These are phyloP conservation scores for Tanypteryx hageni DNA, from an alignment of 2,888 invertebrate species.

Conservation along the genomic window DNA sequence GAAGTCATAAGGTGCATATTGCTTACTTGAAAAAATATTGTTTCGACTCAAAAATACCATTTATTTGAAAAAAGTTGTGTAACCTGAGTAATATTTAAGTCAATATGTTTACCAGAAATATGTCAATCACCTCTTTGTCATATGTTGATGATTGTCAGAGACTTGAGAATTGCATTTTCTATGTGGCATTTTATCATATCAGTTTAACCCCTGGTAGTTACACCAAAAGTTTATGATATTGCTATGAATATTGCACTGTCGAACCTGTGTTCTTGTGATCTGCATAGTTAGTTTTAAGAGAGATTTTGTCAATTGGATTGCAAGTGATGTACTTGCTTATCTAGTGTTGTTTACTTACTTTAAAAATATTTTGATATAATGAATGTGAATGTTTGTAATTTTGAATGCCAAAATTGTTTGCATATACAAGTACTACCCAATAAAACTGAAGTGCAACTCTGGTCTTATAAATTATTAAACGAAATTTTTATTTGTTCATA, in stretches of 20 bases:
- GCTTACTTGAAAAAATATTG: constrained; percentile 9
- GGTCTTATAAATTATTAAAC: too few species aligned
- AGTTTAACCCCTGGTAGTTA: not conserved
- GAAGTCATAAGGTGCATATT: not conserved
- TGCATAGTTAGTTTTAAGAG: not conserved
- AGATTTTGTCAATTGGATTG: not conserved
- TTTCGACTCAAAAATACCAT: not conserved
- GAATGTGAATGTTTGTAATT: constrained; percentile 36
- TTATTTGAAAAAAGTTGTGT: not conserved
- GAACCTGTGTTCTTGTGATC: not conserved
- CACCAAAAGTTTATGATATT: not conserved
- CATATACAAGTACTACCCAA: not conserved
- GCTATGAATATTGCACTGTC: not conserved
- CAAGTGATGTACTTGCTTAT: too few species aligned
- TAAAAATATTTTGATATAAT: constrained; percentile 48
- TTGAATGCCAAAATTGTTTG: constrained; percentile 48
- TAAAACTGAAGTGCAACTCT: too few species aligned
- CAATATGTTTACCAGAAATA: not conserved
- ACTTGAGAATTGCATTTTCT: not conserved
- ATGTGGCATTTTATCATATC: constrained; percentile 16
- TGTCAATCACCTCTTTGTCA: not conserved
- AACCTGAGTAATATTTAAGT: not conserved
- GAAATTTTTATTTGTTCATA: too few species aligned
- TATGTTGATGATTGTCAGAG: not conserved
- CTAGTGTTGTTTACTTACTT: constrained; percentile 21